phyloP scores from a whole-genome alignment of 2,113 vertebrate genomes.

The Hippolais icterina region DNA sequence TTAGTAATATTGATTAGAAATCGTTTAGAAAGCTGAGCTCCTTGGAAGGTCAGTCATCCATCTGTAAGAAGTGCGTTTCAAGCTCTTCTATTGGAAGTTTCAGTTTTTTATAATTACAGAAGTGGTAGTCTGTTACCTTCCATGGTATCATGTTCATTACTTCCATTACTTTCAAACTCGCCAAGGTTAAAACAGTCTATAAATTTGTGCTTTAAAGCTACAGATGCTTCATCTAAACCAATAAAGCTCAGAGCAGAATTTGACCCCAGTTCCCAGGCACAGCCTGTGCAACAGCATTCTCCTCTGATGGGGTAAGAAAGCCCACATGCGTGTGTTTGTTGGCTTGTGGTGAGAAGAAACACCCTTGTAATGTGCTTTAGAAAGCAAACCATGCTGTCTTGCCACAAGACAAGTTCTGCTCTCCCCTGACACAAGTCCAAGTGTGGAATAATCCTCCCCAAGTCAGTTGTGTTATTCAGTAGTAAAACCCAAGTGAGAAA shows the following conservation, averaged over 20 bases:
- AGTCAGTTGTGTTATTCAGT: conserved; percentile 18
- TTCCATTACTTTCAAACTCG: conserved; percentile 3
- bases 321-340: background rate
- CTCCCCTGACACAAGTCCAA: conserved; percentile 43
- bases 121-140: background rate
- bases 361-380: conserved; percentile 28
- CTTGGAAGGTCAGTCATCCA: conserved; percentile 49
- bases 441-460: conserved; percentile 22
- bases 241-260: background rate
- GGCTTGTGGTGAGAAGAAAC: conserved; percentile 31
- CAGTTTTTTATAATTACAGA: conserved; percentile 21
- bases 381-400: conserved; percentile 34
- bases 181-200: background rate
- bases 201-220: conserved; percentile 7
- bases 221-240: background rate
- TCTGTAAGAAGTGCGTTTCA: conserved; percentile 52
- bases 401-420: conserved; percentile 38
- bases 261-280: background rate
- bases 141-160: background rate
- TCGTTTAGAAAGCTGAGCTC: conserved; percentile 10
- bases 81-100: background rate
- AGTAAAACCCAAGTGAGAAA: conserved; percentile 62
- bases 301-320: background rate
- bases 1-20: conserved; percentile 66
- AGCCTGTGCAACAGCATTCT: background rate